These are phyloP conservation scores for Struthidea cinerea DNA, from an alignment of 2,113 vertebrate genomes.

Conservation along the genomic window DNA sequence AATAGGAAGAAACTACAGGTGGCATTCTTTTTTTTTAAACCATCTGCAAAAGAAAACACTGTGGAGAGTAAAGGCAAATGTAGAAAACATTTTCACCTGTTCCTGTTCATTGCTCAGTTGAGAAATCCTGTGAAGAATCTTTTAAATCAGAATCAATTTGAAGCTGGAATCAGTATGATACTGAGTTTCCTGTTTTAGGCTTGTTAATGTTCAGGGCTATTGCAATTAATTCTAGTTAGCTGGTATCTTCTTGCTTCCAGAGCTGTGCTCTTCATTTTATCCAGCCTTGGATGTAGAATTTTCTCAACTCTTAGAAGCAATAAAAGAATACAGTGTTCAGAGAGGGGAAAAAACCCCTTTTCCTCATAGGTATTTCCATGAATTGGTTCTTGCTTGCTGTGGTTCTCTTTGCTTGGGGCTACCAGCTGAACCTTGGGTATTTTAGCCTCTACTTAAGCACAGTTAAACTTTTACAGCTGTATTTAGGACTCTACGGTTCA, in stretches of 20 bases:
- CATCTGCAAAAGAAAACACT: accelerated
- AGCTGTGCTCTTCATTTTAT: not conserved
- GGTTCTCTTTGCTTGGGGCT: not conserved
- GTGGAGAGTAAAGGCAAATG: not conserved
- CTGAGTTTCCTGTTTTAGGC: not conserved
- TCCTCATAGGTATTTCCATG: not conserved
- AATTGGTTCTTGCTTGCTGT: not conserved
- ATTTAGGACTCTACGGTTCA: accelerated
- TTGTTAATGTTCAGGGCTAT: not conserved
- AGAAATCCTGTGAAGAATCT: not conserved
- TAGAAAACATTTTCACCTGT: not conserved
- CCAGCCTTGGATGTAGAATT: not conserved
- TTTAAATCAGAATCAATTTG: not conserved
- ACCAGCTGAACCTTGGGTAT: not conserved
- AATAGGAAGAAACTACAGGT: not conserved
- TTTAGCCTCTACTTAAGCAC: not conserved
- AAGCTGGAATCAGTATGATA: not conserved
- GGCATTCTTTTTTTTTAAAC: not conserved
- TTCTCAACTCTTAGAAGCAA: not conserved
- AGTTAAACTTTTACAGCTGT: not conserved
- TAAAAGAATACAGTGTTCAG: not conserved
- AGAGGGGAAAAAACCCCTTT: accelerated
- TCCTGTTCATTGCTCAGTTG: not conserved
- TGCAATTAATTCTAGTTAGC: not conserved
- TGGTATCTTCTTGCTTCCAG: not conserved